Percentiles rank a stretch among this genome's conserved stretches.
These are phyloP conservation scores for Anaspis maculata DNA, from an alignment of 2,888 invertebrate species.

Conservation along the genomic window DNA sequence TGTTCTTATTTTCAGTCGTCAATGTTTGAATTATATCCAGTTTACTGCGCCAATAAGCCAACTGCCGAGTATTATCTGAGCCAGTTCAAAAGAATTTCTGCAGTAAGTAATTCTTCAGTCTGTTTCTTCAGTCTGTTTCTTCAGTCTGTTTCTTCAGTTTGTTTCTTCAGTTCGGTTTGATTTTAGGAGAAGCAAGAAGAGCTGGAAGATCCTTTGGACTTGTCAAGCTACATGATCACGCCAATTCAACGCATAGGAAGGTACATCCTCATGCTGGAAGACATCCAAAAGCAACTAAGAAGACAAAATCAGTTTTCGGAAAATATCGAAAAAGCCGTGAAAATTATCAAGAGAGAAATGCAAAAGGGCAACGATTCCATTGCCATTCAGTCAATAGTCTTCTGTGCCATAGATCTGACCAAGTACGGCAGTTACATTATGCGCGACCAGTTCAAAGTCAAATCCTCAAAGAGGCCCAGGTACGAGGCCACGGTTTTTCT, in stretches of 20 bases:
- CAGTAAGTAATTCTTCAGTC: too few relatives aligned
- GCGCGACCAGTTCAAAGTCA: slow-evolving; percentile 30
- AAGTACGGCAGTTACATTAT: slow-evolving; percentile 32
- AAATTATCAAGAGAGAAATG: slow-evolving; percentile 32
- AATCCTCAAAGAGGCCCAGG: slow-evolving; percentile 30
- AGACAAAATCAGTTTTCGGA: slow-evolving; percentile 36
- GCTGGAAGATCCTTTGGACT: slow-evolving; percentile 32
- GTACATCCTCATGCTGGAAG: slow-evolving; percentile 33
- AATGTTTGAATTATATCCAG: slow-evolving; percentile 35
- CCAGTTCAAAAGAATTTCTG: slow-evolving; percentile 24
- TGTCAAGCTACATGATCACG: slow-evolving; percentile 33
- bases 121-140: too few relatives aligned
- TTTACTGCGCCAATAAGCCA: slow-evolving; percentile 37
- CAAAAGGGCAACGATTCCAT: slow-evolving; percentile 36
- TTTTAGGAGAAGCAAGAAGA: slow-evolving; percentile 41
- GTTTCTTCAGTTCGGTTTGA: too few relatives aligned
- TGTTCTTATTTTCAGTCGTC: too few relatives aligned
- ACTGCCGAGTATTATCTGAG: slow-evolving; percentile 27
- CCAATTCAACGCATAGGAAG: slow-evolving; percentile 37
- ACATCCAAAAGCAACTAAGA: slow-evolving; percentile 28
- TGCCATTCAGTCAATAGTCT: slow-evolving; percentile 34
- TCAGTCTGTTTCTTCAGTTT: too few relatives aligned
- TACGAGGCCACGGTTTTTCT: slow-evolving; percentile 33
- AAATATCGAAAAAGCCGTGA: slow-evolving; percentile 23
- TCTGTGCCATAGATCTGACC: slow-evolving; percentile 36